phyloP scores from a whole-genome alignment of 1,140 invertebrate species.

The Trichoplusia ni region DNA sequence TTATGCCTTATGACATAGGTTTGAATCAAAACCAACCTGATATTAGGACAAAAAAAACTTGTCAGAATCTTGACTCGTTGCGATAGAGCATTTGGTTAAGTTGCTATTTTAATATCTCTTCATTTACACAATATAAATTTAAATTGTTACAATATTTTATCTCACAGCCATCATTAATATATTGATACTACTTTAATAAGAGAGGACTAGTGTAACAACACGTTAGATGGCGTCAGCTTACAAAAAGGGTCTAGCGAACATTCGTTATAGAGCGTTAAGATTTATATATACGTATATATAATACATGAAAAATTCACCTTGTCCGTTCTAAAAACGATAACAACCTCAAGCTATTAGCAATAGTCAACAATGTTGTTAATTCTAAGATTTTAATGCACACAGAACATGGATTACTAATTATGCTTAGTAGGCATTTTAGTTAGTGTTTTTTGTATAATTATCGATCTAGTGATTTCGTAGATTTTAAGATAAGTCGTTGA shows the following conservation, averaged over 20 bases:
- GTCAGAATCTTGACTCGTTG: constrained; percentile 51
- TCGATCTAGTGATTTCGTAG: constrained; percentile 28
- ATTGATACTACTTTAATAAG: constrained; percentile 81
- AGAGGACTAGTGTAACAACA: constrained; percentile 79
- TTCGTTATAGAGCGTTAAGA: constrained; percentile 75
- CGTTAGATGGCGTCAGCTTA: constrained; percentile 76
- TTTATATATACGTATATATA: constrained; percentile 74
- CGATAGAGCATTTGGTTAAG: constrained; percentile 56
- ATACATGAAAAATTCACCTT: constrained; percentile 79
- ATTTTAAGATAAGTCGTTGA: constrained; percentile 12
- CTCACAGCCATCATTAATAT: constrained; percentile 81
- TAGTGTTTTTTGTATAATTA: constrained; percentile 27
- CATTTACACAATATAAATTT: constrained; percentile 79
- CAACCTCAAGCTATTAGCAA: constrained; percentile 82
- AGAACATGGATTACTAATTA: constrained; percentile 55
- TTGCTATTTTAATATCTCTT: constrained; percentile 65
- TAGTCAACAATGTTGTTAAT: constrained; percentile 81
- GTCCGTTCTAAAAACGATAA: constrained; percentile 80
- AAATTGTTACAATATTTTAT: constrained; percentile 79
- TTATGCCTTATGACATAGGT: constrained; percentile 7
- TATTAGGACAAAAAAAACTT: constrained; percentile 43
- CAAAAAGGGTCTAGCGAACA: constrained; percentile 78
- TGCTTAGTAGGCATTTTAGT: constrained; percentile 28
- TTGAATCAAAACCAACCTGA: constrained; percentile 25
- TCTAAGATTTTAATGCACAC: constrained; percentile 77